These are phyloP conservation scores for Eristalis arbustorum DNA, from an alignment of 2,888 invertebrate species.

Conservation along the genomic window DNA sequence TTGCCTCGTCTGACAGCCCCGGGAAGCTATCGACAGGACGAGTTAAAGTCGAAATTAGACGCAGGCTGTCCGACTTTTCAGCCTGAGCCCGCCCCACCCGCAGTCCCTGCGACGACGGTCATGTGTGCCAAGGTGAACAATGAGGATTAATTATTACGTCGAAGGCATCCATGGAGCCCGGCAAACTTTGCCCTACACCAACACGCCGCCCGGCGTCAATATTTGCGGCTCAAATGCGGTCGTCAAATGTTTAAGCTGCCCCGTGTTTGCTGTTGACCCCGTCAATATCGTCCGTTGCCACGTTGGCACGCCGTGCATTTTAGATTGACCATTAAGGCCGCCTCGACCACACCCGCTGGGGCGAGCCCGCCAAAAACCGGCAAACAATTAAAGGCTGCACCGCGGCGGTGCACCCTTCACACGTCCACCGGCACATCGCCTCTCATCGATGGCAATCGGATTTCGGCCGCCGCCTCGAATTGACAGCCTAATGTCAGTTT, in stretches of 20 bases:
- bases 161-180: background rate
- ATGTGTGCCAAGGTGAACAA: slow-evolving; percentile 8
- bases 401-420: too few species aligned
- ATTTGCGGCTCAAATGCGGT: slow-evolving; percentile 41
- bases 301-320: slow-evolving; percentile 5
- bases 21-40: slow-evolving; percentile 7
- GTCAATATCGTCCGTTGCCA: slow-evolving; percentile 26
- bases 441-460: background rate
- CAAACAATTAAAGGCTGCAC: background rate
- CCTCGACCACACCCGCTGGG: background rate
- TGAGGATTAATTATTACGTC: slow-evolving; percentile 30
- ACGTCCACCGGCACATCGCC: background rate
- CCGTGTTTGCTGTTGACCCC: slow-evolving; percentile 32
- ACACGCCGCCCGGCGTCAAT: slow-evolving; percentile 33
- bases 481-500: background rate
- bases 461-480: background rate
- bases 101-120: background rate
- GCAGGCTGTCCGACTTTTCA: background rate
- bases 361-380: background rate
- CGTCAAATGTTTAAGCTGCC: slow-evolving; percentile 28
- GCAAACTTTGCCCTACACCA: slow-evolving; percentile 6
- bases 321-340: slow-evolving; percentile 20
- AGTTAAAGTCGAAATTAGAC: slow-evolving; percentile 2
- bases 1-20: slow-evolving; percentile 43
- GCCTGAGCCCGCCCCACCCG: background rate